These are phyloP conservation scores for Eubucco bourcierii DNA, from an alignment of 2,113 vertebrate genomes.

Conservation along the genomic window DNA sequence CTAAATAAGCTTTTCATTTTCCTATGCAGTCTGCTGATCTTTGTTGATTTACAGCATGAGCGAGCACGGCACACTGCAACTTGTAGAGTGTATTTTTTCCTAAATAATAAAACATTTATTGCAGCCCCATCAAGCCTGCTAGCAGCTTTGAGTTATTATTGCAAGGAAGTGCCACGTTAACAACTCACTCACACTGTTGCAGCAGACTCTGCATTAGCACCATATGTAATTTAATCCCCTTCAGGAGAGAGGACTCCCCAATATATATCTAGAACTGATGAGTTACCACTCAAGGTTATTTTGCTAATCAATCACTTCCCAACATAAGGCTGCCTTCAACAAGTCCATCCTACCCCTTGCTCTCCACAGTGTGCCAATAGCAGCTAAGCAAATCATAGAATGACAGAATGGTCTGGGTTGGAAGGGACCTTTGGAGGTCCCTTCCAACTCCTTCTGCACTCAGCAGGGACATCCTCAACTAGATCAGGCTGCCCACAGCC, in stretches of 20 bases:
- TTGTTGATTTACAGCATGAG: conserved; percentile 84
- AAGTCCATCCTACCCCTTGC: neutral
- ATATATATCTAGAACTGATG: conserved; percentile 36
- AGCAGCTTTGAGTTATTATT: conserved; percentile 76
- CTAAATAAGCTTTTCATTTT: conserved; percentile 86
- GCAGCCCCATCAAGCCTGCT: conserved; percentile 76
- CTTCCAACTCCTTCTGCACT: no score
- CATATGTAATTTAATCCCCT: conserved; percentile 68
- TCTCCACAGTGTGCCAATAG: neutral
- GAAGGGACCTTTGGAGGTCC: no score
- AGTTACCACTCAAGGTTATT: conserved; percentile 29
- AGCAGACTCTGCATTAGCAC: conserved; percentile 53
- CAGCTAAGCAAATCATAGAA: neutral
- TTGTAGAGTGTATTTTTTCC: conserved; percentile 77
- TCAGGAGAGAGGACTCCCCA: conserved; percentile 30
- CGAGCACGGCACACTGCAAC: conserved; percentile 76
- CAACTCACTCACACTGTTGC: conserved; percentile 75
- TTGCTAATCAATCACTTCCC: neutral
- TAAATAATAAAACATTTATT: conserved; percentile 83
- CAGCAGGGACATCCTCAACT: no score
- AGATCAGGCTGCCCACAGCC: no score
- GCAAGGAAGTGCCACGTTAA: conserved; percentile 73
- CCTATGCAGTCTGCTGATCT: conserved; percentile 82
- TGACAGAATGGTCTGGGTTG: no score
- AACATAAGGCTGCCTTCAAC: neutral